Conservation (phyloP, 2,113 vertebrate genomes). For the Clarias gariepinus region DNA sequence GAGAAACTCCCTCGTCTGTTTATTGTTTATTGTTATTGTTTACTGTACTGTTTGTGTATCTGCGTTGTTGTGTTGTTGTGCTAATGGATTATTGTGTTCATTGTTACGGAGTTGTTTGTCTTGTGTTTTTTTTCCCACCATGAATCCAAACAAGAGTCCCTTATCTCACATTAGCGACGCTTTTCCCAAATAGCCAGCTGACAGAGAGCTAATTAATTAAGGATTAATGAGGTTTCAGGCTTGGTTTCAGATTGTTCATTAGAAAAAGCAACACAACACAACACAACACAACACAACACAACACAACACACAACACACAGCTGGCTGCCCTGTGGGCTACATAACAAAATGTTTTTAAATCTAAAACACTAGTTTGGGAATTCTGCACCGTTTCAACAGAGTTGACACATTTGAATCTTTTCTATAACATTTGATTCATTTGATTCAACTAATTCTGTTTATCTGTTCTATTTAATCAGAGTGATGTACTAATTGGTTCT, state of each 20-base stretch:
- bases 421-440: not conserved
- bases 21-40: not conserved
- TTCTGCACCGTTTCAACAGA: not conserved
- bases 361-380: not conserved
- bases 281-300: not conserved
- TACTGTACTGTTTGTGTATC: not conserved
- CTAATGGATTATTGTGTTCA: not conserved
- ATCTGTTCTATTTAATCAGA: not conserved
- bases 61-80: not conserved
- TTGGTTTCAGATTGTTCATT: constrained; percentile 36
- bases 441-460: not conserved
- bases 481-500: not conserved
- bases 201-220: constrained; percentile 42
- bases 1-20: not conserved
- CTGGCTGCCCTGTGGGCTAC: not conserved
- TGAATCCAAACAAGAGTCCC: constrained; percentile 13
- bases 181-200: constrained; percentile 34
- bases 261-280: not conserved
- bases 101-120: not conserved
- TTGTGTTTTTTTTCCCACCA: not conserved
- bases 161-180: constrained; percentile 40
- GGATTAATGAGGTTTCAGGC: constrained; percentile 40
- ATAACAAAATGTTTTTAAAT: not conserved
- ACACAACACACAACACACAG: not conserved
- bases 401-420: not conserved